phyloP scores from a whole-genome alignment of 2,888 invertebrate species.

The Stenichneumon culpator region DNA sequence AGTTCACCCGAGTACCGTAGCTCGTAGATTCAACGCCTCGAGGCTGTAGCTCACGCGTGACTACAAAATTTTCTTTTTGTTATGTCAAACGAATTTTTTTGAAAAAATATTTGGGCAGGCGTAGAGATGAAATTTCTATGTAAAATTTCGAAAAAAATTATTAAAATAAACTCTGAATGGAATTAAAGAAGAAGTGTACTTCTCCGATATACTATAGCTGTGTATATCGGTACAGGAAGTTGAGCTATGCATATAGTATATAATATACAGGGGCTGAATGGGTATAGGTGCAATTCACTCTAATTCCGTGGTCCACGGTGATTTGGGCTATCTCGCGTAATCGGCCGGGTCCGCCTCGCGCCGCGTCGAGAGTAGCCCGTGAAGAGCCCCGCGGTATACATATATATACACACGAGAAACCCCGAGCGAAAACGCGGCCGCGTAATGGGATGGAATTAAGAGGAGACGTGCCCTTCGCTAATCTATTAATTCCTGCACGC shows the following conservation, averaged over 20 bases:
- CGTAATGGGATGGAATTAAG: slow-evolving; percentile 83
- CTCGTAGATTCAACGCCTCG: not conserved
- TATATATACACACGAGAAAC: slow-evolving; percentile 36
- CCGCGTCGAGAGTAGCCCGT: slow-evolving; percentile 70
- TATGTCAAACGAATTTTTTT: not conserved
- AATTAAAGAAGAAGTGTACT: not conserved
- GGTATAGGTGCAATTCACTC: slow-evolving; percentile 78
- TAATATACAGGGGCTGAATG: slow-evolving; percentile 2
- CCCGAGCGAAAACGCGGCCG: slow-evolving; percentile 62
- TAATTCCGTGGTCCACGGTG: slow-evolving; percentile 81
- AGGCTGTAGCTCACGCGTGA: slow-evolving; percentile 1
- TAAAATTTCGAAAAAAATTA: not conserved
- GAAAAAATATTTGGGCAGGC: not conserved
- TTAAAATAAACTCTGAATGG: not conserved
- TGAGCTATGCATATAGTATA: slow-evolving; percentile 55
- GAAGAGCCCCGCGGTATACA: slow-evolving; percentile 41
- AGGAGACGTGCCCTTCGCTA: slow-evolving; percentile 83
- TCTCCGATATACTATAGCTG: not conserved
- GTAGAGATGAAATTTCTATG: no score
- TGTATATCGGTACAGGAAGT: slow-evolving; percentile 70
- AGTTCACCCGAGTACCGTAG: slow-evolving; percentile 56
- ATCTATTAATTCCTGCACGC: slow-evolving; percentile 83
- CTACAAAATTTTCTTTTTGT: not conserved
- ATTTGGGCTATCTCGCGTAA: slow-evolving; percentile 82
- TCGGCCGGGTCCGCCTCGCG: slow-evolving; percentile 79